A percentile compares a stretch with the other conserved stretches of the same genome.
These are phyloP conservation scores for Scomberomorus guttatus DNA, from an alignment of 2,797 vertebrate genomes.

Conservation along the genomic window DNA sequence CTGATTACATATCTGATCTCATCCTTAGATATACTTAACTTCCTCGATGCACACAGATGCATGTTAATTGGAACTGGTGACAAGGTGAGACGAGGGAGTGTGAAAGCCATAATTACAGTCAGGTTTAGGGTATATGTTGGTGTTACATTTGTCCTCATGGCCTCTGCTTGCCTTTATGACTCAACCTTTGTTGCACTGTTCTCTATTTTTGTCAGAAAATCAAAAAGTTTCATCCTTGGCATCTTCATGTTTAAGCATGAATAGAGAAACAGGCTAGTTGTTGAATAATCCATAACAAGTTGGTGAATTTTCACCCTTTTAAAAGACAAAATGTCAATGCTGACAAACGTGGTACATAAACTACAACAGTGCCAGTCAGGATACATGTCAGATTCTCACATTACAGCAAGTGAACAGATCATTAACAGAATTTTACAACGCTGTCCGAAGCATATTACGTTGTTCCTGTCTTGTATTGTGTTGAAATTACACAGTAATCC, in stretches of 20 bases:
- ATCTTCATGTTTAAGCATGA: not conserved
- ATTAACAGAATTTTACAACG: too few species aligned
- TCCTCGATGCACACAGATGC: conserved; percentile 28
- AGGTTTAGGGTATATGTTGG: conserved; percentile 33
- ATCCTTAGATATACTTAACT: conserved; percentile 12
- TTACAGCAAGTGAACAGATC: not conserved
- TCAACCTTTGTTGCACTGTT: conserved; percentile 10
- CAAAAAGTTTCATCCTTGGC: not conserved
- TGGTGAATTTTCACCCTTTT: not conserved
- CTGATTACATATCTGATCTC: conserved; percentile 24
- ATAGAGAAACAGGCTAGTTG: not conserved
- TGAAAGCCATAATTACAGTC: conserved; percentile 58
- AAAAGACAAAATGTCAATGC: not conserved
- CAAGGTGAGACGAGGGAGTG: conserved; percentile 37
- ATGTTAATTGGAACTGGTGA: conserved; percentile 49
- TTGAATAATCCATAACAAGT: not conserved
- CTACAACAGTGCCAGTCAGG: not conserved
- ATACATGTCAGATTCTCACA: not conserved
- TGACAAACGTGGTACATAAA: conserved; percentile 14
- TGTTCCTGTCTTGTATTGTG: too few species aligned
- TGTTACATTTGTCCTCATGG: conserved; percentile 29
- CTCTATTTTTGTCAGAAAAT: not conserved
- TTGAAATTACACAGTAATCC: too few species aligned
- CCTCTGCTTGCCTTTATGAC: conserved; percentile 5
- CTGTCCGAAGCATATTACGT: too few species aligned